These are phyloP conservation scores for Tragelaphus strepsiceros DNA, from an alignment of 2,113 vertebrate genomes.

Conservation along the genomic window DNA sequence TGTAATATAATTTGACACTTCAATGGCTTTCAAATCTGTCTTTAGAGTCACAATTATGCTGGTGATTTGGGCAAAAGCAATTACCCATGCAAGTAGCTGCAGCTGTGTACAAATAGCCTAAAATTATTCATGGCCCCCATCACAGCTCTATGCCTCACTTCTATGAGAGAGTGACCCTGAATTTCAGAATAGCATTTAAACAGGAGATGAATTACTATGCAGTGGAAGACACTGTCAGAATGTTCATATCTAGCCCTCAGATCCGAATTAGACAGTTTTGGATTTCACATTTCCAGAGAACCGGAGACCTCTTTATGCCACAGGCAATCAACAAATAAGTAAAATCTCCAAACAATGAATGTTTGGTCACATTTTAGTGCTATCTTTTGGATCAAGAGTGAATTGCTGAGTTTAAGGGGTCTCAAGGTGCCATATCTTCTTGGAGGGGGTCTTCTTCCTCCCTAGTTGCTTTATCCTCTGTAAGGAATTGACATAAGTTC, in stretches of 20 bases:
- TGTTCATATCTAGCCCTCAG: background rate
- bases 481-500: background rate
- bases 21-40: constrained; percentile 66
- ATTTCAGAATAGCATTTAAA: constrained; percentile 14
- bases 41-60: constrained; percentile 68
- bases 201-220: background rate
- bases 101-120: constrained; percentile 64
- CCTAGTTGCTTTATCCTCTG: background rate
- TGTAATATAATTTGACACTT: constrained; percentile 68
- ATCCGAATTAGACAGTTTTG: background rate
- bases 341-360: background rate
- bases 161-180: background rate
- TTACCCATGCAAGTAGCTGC: constrained; percentile 57
- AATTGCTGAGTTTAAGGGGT: background rate
- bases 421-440: background rate
- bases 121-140: constrained; percentile 49
- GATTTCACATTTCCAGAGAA: background rate
- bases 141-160: background rate
- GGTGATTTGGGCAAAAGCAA: constrained; percentile 67
- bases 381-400: background rate
- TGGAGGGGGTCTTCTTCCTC: background rate
- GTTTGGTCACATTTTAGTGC: background rate
- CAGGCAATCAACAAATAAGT: background rate
- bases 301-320: background rate
- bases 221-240: background rate